Evolutionary conservation across 2,888 invertebrate genomes (phyloP).

Genomic region (Drosophila mulleri): DNA sequence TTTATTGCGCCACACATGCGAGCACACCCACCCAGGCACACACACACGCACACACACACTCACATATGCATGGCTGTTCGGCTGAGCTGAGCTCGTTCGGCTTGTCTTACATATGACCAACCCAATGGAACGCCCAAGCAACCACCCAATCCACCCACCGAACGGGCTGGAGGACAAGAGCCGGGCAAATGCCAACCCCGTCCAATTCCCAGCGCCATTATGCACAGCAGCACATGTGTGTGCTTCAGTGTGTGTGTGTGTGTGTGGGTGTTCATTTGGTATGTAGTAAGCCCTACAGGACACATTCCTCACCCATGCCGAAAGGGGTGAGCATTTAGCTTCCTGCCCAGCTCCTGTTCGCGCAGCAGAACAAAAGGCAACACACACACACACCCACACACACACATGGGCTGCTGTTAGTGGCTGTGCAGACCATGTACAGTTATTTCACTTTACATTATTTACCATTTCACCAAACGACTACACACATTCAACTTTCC

Average conservation of each 20-base stretch:
- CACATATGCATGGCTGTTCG: slow-evolving; percentile 20
- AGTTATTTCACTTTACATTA: slow-evolving; percentile 80
- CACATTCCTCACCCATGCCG: slow-evolving; percentile 74
- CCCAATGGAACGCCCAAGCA: slow-evolving; percentile 43
- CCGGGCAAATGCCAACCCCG: slow-evolving; percentile 51
- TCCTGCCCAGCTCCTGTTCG: slow-evolving; percentile 24
- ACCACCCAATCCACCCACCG: slow-evolving; percentile 42
- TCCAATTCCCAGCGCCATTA: slow-evolving; percentile 67
- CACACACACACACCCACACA: slow-evolving; percentile 48
- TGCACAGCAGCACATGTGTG: slow-evolving; percentile 50
- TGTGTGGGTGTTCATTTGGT: slow-evolving; percentile 74
- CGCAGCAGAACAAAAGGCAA: slow-evolving; percentile 61
- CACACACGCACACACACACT: slow-evolving; percentile 18
- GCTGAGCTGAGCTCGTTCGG: slow-evolving; percentile 40
- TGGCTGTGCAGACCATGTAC: slow-evolving; percentile 65
- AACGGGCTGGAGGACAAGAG: slow-evolving; percentile 44
- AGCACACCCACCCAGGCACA: slow-evolving; percentile 33
- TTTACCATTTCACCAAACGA: slow-evolving; percentile 75
- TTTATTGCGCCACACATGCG: slow-evolving; percentile 67
- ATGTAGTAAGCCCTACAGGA: slow-evolving; percentile 80
- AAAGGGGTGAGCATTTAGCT: slow-evolving; percentile 57
- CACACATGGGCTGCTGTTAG: slow-evolving; percentile 5
- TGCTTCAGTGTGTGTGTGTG: slow-evolving; percentile 4
- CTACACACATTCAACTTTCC: slow-evolving; percentile 25
- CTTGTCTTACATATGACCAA: slow-evolving; percentile 62